phyloP scores from a whole-genome alignment of 1,140 invertebrate genomes.

The Temnothorax longispinosus region DNA sequence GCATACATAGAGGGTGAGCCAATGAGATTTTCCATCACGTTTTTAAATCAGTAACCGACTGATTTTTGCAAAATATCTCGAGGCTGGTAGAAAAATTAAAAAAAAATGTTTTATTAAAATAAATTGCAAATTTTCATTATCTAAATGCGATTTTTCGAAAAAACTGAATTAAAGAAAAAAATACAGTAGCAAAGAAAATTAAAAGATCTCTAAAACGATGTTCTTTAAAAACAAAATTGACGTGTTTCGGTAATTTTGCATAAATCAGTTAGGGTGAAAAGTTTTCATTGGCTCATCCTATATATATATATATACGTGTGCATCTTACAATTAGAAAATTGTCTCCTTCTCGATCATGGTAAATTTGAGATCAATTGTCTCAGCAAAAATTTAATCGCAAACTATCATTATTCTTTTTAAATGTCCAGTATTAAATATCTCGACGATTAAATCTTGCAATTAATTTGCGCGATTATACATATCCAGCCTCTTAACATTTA shows the following conservation, averaged over 20 bases:
- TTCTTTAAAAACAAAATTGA: no score
- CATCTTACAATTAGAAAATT: not conserved
- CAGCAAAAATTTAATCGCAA: constrained; percentile 2
- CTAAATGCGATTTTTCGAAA: no score
- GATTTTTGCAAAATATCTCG: not conserved
- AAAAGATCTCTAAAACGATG: no score
- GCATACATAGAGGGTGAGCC: not conserved
- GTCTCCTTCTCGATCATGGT: not conserved
- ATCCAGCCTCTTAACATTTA: not conserved
- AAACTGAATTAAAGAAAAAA: no score
- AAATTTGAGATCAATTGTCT: not conserved
- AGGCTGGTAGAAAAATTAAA: no score
- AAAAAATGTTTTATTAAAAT: no score
- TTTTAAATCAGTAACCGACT: not conserved
- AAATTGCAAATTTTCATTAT: no score
- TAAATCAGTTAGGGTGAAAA: no score
- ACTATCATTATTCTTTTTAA: not conserved
- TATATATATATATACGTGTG: not conserved
- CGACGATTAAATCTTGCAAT: constrained; percentile 1
- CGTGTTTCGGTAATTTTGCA: no score
- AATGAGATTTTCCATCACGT: not conserved
- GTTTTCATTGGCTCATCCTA: no score
- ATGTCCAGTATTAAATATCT: not conserved
- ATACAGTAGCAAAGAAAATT: no score
- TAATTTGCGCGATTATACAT: not conserved